Conservation (phyloP, 2,888 invertebrate species). For the Euclidia mi region DNA sequence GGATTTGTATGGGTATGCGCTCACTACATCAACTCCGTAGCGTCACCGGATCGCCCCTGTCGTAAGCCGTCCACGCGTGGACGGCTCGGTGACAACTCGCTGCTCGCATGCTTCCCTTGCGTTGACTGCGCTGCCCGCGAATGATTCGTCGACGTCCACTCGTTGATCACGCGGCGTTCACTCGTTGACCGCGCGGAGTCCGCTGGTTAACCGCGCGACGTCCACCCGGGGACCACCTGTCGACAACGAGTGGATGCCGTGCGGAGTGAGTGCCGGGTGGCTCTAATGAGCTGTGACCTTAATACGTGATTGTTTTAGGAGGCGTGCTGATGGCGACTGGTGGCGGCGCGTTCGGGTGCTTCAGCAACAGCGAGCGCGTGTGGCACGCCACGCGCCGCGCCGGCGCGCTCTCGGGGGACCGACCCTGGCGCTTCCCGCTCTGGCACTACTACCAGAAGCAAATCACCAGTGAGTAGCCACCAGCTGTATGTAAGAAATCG, state of each 20-base stretch:
- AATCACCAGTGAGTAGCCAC: slow-evolving; percentile 77
- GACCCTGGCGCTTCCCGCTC: slow-evolving; percentile 95
- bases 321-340: slow-evolving; percentile 92
- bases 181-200: no score
- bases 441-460: slow-evolving; percentile 92
- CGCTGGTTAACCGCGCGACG: no score
- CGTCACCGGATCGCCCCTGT: no score
- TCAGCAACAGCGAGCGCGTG: slow-evolving; percentile 91
- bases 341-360: slow-evolving; percentile 92
- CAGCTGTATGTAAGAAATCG: not conserved
- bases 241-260: not conserved
- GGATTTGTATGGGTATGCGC: no score
- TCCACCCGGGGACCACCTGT: no score
- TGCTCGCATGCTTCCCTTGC: no score
- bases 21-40: no score
- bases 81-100: no score
- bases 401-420: slow-evolving; percentile 92
- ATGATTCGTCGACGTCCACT: no score
- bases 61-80: no score
- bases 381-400: slow-evolving; percentile 92
- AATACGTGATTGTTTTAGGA: slow-evolving; percentile 67
- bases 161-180: no score
- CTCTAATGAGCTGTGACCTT: not conserved
- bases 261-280: not conserved
- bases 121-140: no score